Evolutionary conservation across 2,888 invertebrate species (phyloP).

Genomic region (Falcaria lacertinaria): DNA sequence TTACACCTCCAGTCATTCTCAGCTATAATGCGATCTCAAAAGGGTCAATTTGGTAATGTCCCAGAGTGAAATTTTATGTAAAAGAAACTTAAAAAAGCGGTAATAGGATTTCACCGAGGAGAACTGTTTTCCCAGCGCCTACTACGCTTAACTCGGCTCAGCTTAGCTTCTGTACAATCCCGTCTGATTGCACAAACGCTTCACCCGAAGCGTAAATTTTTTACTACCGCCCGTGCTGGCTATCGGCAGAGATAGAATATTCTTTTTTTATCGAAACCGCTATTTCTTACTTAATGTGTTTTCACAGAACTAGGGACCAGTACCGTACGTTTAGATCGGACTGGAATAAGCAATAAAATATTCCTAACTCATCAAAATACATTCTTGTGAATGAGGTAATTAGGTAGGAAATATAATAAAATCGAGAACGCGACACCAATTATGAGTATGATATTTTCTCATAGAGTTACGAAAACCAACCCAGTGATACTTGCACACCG

Average conservation of each 20-base stretch:
- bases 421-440: too few relatives aligned
- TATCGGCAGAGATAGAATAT: slow-evolving; percentile 29
- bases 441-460: too few relatives aligned
- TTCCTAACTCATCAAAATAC: too few relatives aligned
- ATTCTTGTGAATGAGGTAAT: too few relatives aligned
- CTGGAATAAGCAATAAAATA: too few relatives aligned
- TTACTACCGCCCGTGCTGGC: slow-evolving; percentile 42
- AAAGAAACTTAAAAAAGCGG: slow-evolving; percentile 32
- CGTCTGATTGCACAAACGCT: slow-evolving; percentile 69
- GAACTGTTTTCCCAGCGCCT: slow-evolving; percentile 44
- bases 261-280: slow-evolving; percentile 25
- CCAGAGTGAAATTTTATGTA: slow-evolving; percentile 10
- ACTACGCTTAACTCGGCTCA: slow-evolving; percentile 49
- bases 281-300: slow-evolving; percentile 17
- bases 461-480: too few relatives aligned
- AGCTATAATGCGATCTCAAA: slow-evolving; percentile 5
- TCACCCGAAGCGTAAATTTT: slow-evolving; percentile 57
- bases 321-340: too few relatives aligned
- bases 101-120: slow-evolving; percentile 42
- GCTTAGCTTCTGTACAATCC: slow-evolving; percentile 63
- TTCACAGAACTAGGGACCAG: background rate
- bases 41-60: background rate
- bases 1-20: background rate
- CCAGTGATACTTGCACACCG: too few relatives aligned
- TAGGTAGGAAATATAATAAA: too few relatives aligned